These are phyloP conservation scores for Drosophila pruinosa DNA, from an alignment of 1,140 invertebrate species.

Conservation along the genomic window DNA sequence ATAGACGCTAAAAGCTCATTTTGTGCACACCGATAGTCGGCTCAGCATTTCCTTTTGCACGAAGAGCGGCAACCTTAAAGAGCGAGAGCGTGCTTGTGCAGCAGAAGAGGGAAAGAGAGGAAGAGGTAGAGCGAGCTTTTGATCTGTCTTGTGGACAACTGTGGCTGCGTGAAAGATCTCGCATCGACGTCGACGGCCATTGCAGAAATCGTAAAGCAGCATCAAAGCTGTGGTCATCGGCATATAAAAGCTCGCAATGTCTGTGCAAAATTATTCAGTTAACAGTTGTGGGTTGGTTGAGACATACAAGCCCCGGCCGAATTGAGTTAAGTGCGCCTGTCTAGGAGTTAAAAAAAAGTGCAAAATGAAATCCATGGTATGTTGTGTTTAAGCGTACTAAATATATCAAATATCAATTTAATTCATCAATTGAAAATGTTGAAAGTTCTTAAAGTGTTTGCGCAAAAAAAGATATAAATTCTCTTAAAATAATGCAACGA, in stretches of 20 bases:
- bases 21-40: constrained; percentile 3
- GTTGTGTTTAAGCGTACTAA: constrained; percentile 58
- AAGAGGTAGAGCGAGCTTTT: constrained; percentile 53
- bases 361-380: constrained; percentile 81
- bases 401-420: constrained; percentile 28
- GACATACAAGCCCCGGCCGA: constrained; percentile 63
- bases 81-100: not conserved
- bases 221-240: constrained; percentile 49
- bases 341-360: constrained; percentile 59
- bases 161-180: constrained; percentile 43
- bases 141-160: constrained; percentile 24
- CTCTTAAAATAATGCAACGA: not conserved
- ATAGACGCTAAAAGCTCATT: constrained; percentile 49
- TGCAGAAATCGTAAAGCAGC: constrained; percentile 45
- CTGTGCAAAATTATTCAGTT: constrained; percentile 82
- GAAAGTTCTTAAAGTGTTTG: constrained; percentile 18
- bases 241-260: constrained; percentile 79
- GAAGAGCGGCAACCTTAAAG: constrained; percentile 20
- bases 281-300: constrained; percentile 81
- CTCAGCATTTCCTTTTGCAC: constrained; percentile 53
- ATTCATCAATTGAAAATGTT: constrained; percentile 1
- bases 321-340: constrained; percentile 38
- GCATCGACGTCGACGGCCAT: constrained; percentile 36
- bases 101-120: not conserved
- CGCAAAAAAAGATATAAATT: constrained; percentile 3